Base-by-base conservation (phyloP, 2,113 vertebrate species). In the Tenebrosternarchus preto region DNA sequence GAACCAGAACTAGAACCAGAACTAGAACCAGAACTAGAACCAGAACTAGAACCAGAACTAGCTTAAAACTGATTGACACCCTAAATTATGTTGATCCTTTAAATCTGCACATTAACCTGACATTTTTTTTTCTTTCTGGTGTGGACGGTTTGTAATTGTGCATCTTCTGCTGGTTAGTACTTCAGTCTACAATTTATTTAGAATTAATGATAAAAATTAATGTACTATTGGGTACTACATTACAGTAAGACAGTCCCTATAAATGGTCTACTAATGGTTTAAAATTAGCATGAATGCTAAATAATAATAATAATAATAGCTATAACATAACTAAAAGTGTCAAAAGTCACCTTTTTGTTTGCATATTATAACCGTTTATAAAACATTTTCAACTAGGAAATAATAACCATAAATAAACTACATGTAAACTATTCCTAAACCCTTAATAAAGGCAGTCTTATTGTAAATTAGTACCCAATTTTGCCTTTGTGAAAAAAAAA, bases 11-110 rank as follows among this genome's bases (percentile, higher is more conserved):
- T 15, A 70, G 82, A 60, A 79, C 72, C 39, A 53, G 36, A 74
- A 73, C 73, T 15, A 70, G 82, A 60, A 79, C 72, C 39, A 53
- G 36, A 74, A 73, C 73, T 15, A 70, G 82, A n/a, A n/a, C n/a
- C n/a, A n/a, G n/a, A n/a, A n/a, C n/a, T n/a, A n/a, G 81, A 60
- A 79, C 72, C 39, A 53, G 36, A 74, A 73, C 73, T 15, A 70
- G 82, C 68, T 78, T 67, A 80, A 80, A 81, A 80, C 84, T 80
- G 73, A 71, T 72, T 73, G 61, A 77, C 77, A 46, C 78, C 84
- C 71, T 77, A 78, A 78, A 56, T n/a, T 15, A 60, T n/a, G 71
- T 50, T 27, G 24, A 46, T 50, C 69, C 17, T 31, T 82, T 31
- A 66, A 82, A 77, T 82, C 75, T 27, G 46, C 17, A 5, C n/a